Base-by-base conservation (phyloP, 2,888 invertebrate genomes). In the Prosopocoilus inquinatus region DNA sequence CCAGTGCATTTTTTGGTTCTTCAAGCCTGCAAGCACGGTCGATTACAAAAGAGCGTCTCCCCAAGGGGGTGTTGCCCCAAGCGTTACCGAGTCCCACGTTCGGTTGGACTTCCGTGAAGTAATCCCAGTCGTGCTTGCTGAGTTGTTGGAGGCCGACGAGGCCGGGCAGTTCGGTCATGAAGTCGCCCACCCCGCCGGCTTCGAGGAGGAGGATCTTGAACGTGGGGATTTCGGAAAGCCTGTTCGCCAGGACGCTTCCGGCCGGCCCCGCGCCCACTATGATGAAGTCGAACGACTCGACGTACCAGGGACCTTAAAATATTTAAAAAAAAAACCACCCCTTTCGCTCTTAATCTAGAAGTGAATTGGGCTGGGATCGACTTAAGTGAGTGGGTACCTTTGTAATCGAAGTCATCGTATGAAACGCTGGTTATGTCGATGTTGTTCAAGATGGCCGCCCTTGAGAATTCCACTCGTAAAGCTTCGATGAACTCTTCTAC, bases 231-330 rank as follows among this genome's bases (percentile, higher is more conserved):
- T 89, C 88, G 0, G 86, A 81, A 0, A 90, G 77, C 1, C 90
- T 80, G 63, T 87, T 83, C 0, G 89, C 89, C 9, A 90, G 67
- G 0, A 84, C 86, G 0, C 88, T 83, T 0, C 90, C 90, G 0
- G 86, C 84, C 0, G 88, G 83, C 0, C 89, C 88, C 0, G 85
- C 86, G 0, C 89, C 89, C 0, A 89, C 79, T 16, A 87, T 78
- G 2, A 87, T 78, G 63, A 86, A 87, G 67, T 88, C 87, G 68
- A 85, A 87, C 13, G 55, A 62, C 62, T 70, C 67, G 48, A 35
- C 8, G 20, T 20, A 20, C 2, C 4, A 3, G 5, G 20, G 20
- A 5, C 20, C 20, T 20, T 20, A 20, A 20, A n/a, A n/a, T n/a
- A n/a, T n/a, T n/a, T n/a, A n/a, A n/a, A n/a, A n/a, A n/a, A n/a